Base-by-base conservation (phyloP, 2,797 vertebrate genomes). In the Danio aesculapii region DNA sequence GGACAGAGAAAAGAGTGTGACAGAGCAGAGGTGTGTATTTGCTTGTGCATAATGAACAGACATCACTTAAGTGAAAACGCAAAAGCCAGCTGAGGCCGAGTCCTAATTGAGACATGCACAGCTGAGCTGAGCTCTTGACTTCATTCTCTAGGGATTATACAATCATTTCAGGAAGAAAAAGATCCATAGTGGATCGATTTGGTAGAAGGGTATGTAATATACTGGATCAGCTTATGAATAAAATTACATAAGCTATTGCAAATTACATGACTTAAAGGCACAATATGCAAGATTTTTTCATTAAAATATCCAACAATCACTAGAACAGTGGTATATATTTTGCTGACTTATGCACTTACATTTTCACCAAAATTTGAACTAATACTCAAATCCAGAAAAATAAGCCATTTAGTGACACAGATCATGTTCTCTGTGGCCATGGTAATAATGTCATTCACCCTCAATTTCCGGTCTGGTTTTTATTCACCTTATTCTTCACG, bases 41-140 rank as follows among this genome's bases (percentile, higher is more conserved):
- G 76, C 88, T 58, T 89, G 84, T 85, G 85, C 88, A 88, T 86
- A 81, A 89, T 86, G 89, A 90, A 89, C 88, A 89, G 90, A 88
- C 87, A 85, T 58, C 86, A 89, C 90, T 75, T 90, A 91, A 87
- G 66, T 69, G 71, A 74, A 75, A 63, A 70, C 68, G 9, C 69
- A 84, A 83, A 71, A 82, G 89, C 86, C 91, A 92, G 92, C 91
- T 92, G 91, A 61, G 44, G 92, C 91, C 92, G 91, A 61, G 44
- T 50, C 71, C 80, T 84, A 82, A 77, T 47, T 52, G 52, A 76
- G 77, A 76, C 50, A 49, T 46, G 11, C 82, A 59, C 72, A 81
- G 49, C 77, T 75, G 82, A 67, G 46, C 81, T 59, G 13, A 7
- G 44, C 6, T 79, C 58, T 79, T 57, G 13, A 66, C 43, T n/a